These are phyloP conservation scores for Mactra quadrangularis DNA, from an alignment of 1,140 invertebrate genomes.

Conservation along the genomic window DNA sequence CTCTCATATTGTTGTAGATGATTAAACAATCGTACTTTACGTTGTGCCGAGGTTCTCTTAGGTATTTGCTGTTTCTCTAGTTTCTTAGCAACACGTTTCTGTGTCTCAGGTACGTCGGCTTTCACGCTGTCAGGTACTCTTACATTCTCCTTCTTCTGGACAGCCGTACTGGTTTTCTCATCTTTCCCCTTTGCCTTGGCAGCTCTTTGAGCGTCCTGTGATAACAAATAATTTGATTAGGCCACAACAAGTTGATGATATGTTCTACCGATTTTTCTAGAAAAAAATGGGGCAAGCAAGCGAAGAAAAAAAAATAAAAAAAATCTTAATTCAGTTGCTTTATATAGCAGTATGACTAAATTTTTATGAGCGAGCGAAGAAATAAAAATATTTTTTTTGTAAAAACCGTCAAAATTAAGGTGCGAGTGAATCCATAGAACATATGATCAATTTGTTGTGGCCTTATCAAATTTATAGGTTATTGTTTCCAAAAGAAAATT, in stretches of 20 bases:
- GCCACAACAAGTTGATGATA: too few species aligned
- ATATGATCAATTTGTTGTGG: too few species aligned
- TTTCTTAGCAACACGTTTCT: slow-evolving; percentile 80
- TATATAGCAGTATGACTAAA: background rate
- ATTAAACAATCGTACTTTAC: slow-evolving; percentile 81
- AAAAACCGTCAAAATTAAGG: too few species aligned
- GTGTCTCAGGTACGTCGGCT: slow-evolving; percentile 77
- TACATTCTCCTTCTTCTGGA: slow-evolving; percentile 62
- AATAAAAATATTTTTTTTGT: too few species aligned
- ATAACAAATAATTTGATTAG: background rate
- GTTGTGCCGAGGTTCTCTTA: slow-evolving; percentile 73
- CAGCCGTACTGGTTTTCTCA: slow-evolving; percentile 27
- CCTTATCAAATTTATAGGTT: too few species aligned
- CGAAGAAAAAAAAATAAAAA: too few species aligned
- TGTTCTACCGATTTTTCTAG: too few species aligned
- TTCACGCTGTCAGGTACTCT: slow-evolving; percentile 78
- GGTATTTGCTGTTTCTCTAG: slow-evolving; percentile 79
- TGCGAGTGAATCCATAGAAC: too few species aligned
- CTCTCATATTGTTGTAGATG: slow-evolving; percentile 82
- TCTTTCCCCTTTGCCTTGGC: slow-evolving; percentile 71
- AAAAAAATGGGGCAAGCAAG: too few species aligned
- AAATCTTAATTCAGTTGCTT: too few species aligned
- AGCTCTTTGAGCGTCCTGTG: slow-evolving; percentile 76
- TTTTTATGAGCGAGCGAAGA: too few species aligned
- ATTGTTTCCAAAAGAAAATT: background rate